Conservation (phyloP, 2,113 vertebrate species). For the Apteryx owenii region DNA sequence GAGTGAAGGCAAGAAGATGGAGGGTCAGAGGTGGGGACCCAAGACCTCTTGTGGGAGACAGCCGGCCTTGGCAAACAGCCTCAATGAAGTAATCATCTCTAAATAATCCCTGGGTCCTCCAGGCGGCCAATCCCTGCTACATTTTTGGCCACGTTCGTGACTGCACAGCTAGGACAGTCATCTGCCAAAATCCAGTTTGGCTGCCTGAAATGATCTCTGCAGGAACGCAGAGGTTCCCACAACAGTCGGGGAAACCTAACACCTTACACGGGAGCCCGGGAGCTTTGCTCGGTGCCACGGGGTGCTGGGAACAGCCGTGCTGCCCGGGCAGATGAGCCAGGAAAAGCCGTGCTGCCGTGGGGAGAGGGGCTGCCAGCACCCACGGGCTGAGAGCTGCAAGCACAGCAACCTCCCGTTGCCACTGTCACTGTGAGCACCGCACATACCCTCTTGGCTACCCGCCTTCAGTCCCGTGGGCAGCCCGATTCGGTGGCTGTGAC, state of each 20-base stretch:
- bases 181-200: not conserved
- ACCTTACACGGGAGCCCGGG: not conserved
- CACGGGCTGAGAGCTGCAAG: not conserved
- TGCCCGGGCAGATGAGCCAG: not conserved
- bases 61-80: not conserved
- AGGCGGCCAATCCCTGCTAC: not conserved
- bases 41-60: not conserved
- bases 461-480: too few species aligned
- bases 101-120: not conserved
- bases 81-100: not conserved
- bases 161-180: not conserved
- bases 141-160: not conserved
- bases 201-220: not conserved
- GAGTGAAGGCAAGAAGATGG: not conserved
- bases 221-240: not conserved
- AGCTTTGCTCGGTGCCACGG: conserved; percentile 1
- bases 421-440: not conserved
- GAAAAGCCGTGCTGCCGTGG: not conserved
- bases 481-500: too few species aligned
- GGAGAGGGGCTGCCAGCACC: not conserved
- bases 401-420: not conserved
- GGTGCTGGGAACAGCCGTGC: not conserved
- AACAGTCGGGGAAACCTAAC: conserved; percentile 1
- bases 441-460: not conserved
- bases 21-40: not conserved